These are phyloP conservation scores for Hemiscyllium ocellatum DNA, from an alignment of 2,113 vertebrate genomes.

Conservation along the genomic window DNA sequence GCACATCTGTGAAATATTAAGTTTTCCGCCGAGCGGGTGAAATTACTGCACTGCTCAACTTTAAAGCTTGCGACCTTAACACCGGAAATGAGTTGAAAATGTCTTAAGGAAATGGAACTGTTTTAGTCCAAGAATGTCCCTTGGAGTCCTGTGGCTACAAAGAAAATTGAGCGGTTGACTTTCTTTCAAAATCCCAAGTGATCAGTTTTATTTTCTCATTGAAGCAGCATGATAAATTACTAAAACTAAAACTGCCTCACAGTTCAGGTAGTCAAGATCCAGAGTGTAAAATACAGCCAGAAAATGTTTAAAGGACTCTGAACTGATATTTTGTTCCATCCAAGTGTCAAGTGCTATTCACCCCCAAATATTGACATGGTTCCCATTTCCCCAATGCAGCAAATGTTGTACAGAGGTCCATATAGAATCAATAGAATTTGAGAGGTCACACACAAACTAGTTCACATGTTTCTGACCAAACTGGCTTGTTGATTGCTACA, in stretches of 20 bases:
- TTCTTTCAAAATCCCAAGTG: neutral
- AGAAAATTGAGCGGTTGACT: neutral
- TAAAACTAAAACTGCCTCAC: neutral
- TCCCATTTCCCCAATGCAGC: neutral
- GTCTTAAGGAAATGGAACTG: neutral
- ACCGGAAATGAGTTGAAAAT: slow-evolving; percentile 10
- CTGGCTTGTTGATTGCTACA: neutral
- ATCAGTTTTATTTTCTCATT: neutral
- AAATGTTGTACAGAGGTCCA: neutral
- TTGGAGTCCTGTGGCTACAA: neutral
- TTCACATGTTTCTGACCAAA: neutral
- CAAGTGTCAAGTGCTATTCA: neutral
- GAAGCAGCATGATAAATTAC: neutral
- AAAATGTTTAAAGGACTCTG: neutral
- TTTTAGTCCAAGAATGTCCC: neutral
- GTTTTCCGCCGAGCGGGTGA: neutral
- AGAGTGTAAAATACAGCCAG: neutral
- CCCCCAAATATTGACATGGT: neutral
- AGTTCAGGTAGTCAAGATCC: neutral
- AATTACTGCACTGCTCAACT: neutral
- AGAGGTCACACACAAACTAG: neutral
- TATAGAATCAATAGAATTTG: neutral
- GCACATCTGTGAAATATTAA: neutral
- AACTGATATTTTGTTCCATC: neutral
- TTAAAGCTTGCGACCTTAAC: neutral